phyloP scores from a whole-genome alignment of 1,140 invertebrate species.

The Plectrocnemia conspersa region DNA sequence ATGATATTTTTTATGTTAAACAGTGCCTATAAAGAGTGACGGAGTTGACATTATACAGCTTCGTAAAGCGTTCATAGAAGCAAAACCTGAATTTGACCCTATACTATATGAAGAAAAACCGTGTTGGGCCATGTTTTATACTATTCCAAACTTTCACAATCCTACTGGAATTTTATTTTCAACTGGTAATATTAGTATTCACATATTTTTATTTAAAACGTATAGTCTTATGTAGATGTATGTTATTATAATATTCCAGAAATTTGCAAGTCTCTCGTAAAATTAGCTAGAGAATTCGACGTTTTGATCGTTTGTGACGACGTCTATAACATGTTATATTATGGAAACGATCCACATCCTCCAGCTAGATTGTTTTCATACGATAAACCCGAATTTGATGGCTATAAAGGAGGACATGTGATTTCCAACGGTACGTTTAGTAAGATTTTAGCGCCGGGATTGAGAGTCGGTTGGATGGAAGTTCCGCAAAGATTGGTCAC shows the following conservation, averaged over 20 bases:
- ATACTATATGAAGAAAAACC: constrained; percentile 43
- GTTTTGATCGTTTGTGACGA: constrained; percentile 60
- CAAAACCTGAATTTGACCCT: background rate
- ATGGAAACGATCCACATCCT: constrained; percentile 41
- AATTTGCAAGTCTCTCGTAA: constrained; percentile 48
- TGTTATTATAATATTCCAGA: constrained; percentile 41
- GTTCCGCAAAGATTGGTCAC: constrained; percentile 47
- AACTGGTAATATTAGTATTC: constrained; percentile 45
- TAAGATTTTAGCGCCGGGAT: constrained; percentile 61
- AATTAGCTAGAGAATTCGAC: constrained; percentile 54
- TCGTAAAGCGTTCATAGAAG: background rate
- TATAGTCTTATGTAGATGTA: no score
- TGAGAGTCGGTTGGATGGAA: constrained; percentile 65
- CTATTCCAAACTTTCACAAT: constrained; percentile 63
- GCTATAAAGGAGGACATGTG: constrained; percentile 52
- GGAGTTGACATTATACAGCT: constrained; percentile 50
- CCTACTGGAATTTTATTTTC: constrained; percentile 55
- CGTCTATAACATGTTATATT: constrained; percentile 63
- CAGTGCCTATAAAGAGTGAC: constrained; percentile 54
- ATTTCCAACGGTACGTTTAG: constrained; percentile 65
- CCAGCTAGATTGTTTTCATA: constrained; percentile 54
- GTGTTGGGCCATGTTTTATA: constrained; percentile 60
- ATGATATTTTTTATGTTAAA: no score
- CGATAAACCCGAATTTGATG: constrained; percentile 46
- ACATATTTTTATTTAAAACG: no score